Evolutionary conservation across 2,113 vertebrate genomes (phyloP).

Genomic region (Euleptes europaea): DNA sequence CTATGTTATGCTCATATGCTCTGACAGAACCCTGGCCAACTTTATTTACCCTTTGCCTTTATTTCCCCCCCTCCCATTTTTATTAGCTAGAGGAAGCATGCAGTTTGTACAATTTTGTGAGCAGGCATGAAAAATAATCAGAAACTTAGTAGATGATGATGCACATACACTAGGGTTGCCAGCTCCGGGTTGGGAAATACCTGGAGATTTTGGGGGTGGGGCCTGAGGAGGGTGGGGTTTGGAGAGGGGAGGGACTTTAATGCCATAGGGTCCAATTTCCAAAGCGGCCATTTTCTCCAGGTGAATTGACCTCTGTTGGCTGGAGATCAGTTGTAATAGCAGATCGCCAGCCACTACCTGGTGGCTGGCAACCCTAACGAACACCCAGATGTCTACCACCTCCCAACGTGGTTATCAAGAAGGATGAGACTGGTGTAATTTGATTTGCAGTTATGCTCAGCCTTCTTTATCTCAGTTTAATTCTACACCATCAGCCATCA

Average conservation of each 20-base stretch:
- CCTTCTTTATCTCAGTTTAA: neutral
- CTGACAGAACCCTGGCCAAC: neutral
- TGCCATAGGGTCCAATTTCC: no score
- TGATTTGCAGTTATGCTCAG: neutral
- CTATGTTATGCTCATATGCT: neutral
- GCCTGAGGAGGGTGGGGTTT: no score
- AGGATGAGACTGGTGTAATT: no score
- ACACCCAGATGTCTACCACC: neutral
- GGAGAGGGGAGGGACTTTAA: no score
- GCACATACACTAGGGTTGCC: no score
- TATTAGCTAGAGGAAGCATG: neutral
- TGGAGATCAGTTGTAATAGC: no score
- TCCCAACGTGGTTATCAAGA: neutral
- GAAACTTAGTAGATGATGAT: neutral
- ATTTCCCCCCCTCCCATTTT: neutral
- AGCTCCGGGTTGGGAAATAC: no score
- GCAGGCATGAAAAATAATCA: neutral
- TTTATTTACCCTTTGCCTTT: neutral
- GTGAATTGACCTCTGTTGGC: no score
- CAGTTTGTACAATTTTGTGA: neutral
- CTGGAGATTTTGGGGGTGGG: no score
- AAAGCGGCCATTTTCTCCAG: no score
- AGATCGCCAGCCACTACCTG: no score
- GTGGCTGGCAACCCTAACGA: no score
- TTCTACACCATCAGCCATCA: neutral